These are phyloP conservation scores for Ceyx melanurus DNA, from an alignment of 2,113 vertebrate genomes.

Conservation along the genomic window DNA sequence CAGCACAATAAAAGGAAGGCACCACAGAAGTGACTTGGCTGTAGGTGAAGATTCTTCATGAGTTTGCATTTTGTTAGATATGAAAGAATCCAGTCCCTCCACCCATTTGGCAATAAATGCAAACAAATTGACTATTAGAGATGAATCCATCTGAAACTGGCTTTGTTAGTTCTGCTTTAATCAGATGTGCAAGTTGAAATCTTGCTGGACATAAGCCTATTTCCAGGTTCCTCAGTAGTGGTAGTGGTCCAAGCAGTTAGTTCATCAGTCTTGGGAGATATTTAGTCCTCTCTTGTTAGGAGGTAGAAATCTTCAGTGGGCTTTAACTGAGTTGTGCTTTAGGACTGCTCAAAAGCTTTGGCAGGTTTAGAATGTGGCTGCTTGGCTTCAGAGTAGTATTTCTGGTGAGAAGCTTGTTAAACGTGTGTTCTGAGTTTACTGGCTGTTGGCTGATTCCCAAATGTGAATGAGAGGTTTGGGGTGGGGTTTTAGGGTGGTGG, in stretches of 20 bases:
- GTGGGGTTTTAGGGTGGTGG: neutral
- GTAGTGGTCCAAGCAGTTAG: neutral
- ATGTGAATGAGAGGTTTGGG: neutral
- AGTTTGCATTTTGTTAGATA: slow-evolving; percentile 40
- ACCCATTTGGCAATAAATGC: slow-evolving; percentile 1
- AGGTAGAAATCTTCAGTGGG: neutral
- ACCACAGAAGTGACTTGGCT: neutral
- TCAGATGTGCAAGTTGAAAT: neutral
- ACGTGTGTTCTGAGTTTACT: neutral
- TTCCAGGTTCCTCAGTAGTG: neutral
- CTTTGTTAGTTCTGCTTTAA: neutral
- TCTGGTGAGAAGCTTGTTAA: neutral
- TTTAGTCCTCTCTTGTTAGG: neutral
- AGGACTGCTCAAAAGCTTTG: neutral
- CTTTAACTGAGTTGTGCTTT: neutral
- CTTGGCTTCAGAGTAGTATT: neutral
- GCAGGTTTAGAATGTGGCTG: neutral
- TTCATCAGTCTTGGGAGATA: neutral
- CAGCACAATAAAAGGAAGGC: neutral
- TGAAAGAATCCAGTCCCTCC: slow-evolving; percentile 21
- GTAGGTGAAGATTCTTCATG: neutral
- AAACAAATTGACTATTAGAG: neutral
- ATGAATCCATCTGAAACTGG: neutral
- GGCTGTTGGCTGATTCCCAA: neutral
- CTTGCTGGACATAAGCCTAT: neutral